Evolutionary conservation across 2,797 vertebrate genomes (phyloP).

Genomic region (Sphenodon punctatus): DNA sequence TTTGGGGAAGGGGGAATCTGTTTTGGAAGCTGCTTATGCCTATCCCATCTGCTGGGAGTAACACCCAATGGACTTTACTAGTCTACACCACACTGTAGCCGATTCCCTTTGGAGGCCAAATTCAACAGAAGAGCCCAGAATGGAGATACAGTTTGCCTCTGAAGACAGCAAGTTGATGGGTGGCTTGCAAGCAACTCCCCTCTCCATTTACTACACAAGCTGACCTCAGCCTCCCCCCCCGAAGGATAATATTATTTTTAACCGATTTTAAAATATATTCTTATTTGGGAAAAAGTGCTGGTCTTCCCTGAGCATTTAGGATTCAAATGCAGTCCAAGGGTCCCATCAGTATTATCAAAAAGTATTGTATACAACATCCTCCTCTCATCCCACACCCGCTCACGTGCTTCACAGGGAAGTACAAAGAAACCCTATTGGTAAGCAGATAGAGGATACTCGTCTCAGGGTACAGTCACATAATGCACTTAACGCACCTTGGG

Average conservation of each 20-base stretch:
- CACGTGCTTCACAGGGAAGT: neutral
- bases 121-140: neutral
- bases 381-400: neutral
- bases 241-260: accelerated
- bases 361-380: neutral
- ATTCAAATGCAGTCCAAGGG: neutral
- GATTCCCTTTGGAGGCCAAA: neutral
- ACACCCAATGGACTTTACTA: neutral
- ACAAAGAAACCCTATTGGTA: neutral
- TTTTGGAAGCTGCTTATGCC: neutral
- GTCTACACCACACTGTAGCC: neutral
- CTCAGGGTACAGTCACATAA: too few species aligned
- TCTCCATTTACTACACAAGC: neutral
- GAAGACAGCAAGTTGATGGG: neutral
- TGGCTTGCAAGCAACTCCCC: neutral
- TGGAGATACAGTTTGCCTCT: neutral
- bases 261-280: neutral
- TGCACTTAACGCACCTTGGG: too few species aligned
- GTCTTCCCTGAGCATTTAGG: neutral
- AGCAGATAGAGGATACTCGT: neutral
- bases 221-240: accelerated
- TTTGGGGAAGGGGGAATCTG: neutral
- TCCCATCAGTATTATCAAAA: neutral
- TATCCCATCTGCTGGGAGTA: neutral
- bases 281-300: neutral